Percentiles rank a stretch among this genome's conserved stretches.
phyloP scores from a whole-genome alignment of 2,888 invertebrate species.

The Epiblema foenella region DNA sequence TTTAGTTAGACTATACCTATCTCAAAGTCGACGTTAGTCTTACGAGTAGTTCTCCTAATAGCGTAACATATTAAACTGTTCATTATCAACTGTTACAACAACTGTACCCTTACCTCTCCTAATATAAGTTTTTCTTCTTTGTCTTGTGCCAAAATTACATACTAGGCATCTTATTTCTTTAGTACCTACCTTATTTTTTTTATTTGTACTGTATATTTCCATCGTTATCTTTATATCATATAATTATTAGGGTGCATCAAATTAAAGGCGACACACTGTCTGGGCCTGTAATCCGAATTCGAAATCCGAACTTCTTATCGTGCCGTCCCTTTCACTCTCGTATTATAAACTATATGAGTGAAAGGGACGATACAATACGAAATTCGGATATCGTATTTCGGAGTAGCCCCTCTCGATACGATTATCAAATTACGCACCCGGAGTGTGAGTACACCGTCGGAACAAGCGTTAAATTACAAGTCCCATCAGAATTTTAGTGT shows the following conservation, averaged over 20 bases:
- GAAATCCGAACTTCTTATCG: too few species aligned
- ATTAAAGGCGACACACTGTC: constrained; percentile 34
- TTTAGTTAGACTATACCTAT: too few species aligned
- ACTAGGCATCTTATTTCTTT: too few species aligned
- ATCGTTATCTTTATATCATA: neutral
- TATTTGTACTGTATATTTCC: neutral
- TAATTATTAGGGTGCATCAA: neutral
- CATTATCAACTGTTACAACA: neutral
- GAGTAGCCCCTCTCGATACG: too few species aligned
- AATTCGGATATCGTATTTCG: too few species aligned
- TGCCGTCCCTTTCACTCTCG: too few species aligned
- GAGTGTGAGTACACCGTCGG: constrained; percentile 17
- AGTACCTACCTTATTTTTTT: neutral
- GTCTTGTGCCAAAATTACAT: too few species aligned
- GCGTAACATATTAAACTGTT: neutral
- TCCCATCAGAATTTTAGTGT: constrained; percentile 13
- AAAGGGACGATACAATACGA: too few species aligned
- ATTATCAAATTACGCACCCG: constrained; percentile 27
- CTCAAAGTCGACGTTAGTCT: neutral
- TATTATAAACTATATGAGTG: too few species aligned
- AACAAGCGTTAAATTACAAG: constrained; percentile 38
- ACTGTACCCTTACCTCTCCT: neutral
- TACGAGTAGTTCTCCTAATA: too few species aligned
- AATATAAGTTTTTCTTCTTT: neutral
- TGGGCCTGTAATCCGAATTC: too few species aligned